These are phyloP conservation scores for Phasianus colchicus DNA, from an alignment of 2,113 vertebrate genomes.

Conservation along the genomic window DNA sequence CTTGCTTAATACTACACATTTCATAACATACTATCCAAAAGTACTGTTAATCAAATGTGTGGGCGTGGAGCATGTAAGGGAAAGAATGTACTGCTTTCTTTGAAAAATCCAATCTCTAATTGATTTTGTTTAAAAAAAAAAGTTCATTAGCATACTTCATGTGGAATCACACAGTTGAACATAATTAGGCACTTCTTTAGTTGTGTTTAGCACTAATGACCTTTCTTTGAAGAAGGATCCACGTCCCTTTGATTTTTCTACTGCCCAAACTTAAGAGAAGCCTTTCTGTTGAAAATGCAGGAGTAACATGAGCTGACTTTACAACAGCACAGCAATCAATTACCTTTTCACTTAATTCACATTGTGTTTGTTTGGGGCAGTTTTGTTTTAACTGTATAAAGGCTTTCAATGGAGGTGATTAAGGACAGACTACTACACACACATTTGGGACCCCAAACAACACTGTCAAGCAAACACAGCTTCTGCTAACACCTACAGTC, in stretches of 20 bases:
- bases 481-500: background rate
- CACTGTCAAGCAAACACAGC: background rate
- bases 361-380: background rate
- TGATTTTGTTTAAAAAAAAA: background rate
- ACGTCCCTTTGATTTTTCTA: background rate
- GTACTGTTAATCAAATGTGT: background rate
- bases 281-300: background rate
- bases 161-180: background rate
- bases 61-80: background rate
- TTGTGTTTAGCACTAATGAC: background rate
- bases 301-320: conserved; percentile 2
- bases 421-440: conserved; percentile 22
- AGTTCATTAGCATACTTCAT: background rate
- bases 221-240: background rate
- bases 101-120: background rate
- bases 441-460: background rate
- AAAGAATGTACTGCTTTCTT: background rate
- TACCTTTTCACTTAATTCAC: conserved; percentile 24
- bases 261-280: conserved; percentile 22
- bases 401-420: conserved; percentile 12
- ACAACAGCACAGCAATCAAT: conserved; percentile 18
- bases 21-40: background rate
- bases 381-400: conserved; percentile 10
- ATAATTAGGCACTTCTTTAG: conserved; percentile 36
- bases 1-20: background rate